These are phyloP conservation scores for Alexandromys fortis DNA, from an alignment of 2,113 vertebrate species.

Conservation along the genomic window DNA sequence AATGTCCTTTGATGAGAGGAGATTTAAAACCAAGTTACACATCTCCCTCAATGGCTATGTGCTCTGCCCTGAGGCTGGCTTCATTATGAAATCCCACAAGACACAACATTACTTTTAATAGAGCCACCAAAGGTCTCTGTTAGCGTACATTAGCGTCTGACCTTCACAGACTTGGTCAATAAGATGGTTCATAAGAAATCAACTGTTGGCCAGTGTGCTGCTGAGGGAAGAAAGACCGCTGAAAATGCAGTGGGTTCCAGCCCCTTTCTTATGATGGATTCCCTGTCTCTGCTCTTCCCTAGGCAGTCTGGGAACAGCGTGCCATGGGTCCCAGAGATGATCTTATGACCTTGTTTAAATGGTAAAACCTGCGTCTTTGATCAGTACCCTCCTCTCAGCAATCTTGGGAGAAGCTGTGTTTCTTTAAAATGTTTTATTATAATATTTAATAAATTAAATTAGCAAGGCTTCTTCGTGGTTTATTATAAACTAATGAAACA, in stretches of 20 bases:
- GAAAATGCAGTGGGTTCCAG: neutral
- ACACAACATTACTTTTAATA: neutral
- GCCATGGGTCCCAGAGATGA: neutral
- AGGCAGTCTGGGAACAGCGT: neutral
- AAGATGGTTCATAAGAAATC: neutral
- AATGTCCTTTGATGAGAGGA: neutral
- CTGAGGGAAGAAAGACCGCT: neutral
- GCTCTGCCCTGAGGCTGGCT: constrained; percentile 18
- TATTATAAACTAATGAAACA: constrained; percentile 26
- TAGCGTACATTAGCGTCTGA: constrained; percentile 39
- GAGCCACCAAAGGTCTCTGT: constrained; percentile 17
- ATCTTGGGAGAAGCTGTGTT: neutral
- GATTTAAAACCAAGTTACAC: neutral
- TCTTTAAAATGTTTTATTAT: neutral
- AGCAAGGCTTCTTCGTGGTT: neutral
- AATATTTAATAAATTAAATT: neutral
- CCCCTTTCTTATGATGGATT: neutral
- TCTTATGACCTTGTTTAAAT: neutral
- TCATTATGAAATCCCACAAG: neutral
- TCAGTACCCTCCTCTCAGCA: neutral
- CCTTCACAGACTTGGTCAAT: neutral
- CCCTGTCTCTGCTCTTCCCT: neutral
- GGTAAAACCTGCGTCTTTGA: neutral
- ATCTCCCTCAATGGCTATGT: neutral
- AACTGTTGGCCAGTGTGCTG: neutral